Base-by-base conservation (phyloP, 1,140 invertebrate species). In the Drosophila punjabiensis region DNA sequence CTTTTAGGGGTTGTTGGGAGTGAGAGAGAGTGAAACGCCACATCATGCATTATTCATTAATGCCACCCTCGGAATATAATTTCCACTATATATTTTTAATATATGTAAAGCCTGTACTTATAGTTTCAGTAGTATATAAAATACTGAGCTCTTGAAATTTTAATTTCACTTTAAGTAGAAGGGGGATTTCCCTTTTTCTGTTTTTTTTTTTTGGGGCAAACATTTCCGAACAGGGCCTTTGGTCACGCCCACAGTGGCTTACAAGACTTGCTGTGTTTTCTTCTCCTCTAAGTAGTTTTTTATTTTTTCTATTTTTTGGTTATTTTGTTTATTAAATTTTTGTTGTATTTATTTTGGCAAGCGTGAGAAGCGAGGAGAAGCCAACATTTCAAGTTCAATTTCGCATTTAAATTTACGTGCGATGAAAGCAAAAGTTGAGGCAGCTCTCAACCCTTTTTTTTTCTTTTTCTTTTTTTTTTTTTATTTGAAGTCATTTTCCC, bases 391-490 rank as follows among this genome's bases (percentile, higher is more conserved):
- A 88, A 88, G 81, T 89, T 88, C 78, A 71, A 78, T 76, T 69
- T 55, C 4, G 43, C 28, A 67, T 66, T 76, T 76, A 20, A 81
- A 66, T 76, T 60, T 52, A 90, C 85, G 85, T 88, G 85, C 81
- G 79, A 82, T 81, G 85, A 88, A 88, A 89, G 85, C 86, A 85
- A 88, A 88, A 88, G 81, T 88, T 80, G 62, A 55, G 61, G 45
- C 33, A 41, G 33, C 37, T 59, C 39, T 30, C 14, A 10, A n/a
- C 13, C 68, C 24, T 28, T 30, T 52, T 50, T 50, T 52, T 52
- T 48, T 10, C 3, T 24, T 3, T 24, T 24, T 24, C 24, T 24
- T 24, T 24, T 2, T 24, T 24, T 24, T 2, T 24, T 24, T 24
- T 24, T 24, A 2, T 24, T 24, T 24, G n/a, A 45, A 18, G 39